Percentiles rank a stretch among this genome's conserved stretches.
Evolutionary conservation across 2,888 invertebrate species (phyloP).

Genomic region (Spodoptera littoralis): DNA sequence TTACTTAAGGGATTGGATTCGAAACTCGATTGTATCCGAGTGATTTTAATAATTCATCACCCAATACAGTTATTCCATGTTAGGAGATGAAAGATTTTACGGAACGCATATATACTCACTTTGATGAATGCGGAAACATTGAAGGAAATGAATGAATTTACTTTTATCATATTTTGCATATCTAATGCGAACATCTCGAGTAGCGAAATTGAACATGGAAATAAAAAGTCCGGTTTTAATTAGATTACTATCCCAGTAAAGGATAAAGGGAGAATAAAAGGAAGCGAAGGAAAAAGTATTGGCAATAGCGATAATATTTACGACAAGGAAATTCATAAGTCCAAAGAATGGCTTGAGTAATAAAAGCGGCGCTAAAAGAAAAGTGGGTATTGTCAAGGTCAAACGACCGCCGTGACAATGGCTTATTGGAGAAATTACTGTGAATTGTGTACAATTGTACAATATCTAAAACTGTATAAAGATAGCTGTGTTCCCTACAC

Average conservation of each 20-base stretch:
- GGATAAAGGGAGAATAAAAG: conserved; percentile 25
- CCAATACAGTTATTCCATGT: conserved; percentile 71
- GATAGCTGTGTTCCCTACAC: no score
- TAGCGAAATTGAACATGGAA: conserved; percentile 5
- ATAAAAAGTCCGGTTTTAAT: conserved; percentile 25
- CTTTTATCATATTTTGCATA: conserved; percentile 29
- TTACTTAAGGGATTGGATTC: conserved; percentile 88
- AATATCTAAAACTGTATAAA: no score
- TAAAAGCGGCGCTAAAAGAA: conserved; percentile 48
- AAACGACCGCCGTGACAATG: conserved; percentile 28
- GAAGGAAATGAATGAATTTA: conserved; percentile 42
- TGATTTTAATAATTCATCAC: conserved; percentile 88
- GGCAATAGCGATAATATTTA: conserved; percentile 52
- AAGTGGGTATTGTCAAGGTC: conserved; percentile 43
- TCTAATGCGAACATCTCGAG: conserved; percentile 3
- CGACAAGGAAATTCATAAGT: conserved; percentile 52
- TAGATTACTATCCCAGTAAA: conserved; percentile 30
- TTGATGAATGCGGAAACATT: conserved; percentile 57
- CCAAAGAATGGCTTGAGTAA: conserved; percentile 45
- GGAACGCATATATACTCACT: conserved; percentile 67
- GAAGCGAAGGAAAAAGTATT: conserved; percentile 32
- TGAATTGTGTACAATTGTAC: background rate
- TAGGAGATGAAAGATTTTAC: conserved; percentile 69
- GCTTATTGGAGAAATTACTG: conserved; percentile 15
- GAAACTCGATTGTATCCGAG: conserved; percentile 85